phyloP scores from a whole-genome alignment of 2,888 invertebrate species.

The Mesopsocus fuscifrons region DNA sequence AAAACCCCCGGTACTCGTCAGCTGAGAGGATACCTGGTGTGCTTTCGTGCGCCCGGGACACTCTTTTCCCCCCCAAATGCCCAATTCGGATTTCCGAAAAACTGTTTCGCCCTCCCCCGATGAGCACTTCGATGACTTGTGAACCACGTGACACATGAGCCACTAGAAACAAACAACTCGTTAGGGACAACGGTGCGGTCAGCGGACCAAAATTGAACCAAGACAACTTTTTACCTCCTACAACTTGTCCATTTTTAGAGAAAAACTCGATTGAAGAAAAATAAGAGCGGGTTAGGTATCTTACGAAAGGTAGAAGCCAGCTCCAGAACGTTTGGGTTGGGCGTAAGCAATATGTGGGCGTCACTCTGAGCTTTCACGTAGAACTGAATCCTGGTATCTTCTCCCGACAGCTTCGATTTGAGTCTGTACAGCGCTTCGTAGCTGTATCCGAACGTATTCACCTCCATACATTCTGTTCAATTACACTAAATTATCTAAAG shows the following conservation, averaged over 20 bases:
- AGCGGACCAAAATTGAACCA: neutral
- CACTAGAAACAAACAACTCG: too few relatives aligned
- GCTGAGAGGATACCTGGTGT: neutral
- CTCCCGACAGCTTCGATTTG: neutral
- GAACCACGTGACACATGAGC: too few relatives aligned
- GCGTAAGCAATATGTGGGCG: conserved; percentile 1
- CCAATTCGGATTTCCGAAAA: neutral
- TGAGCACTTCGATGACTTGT: conserved; percentile 2
- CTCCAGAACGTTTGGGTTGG: neutral
- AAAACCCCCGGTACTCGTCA: conserved; percentile 3
- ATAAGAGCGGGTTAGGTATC: too few relatives aligned
- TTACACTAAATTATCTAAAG: too few relatives aligned
- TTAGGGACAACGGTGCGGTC: too few relatives aligned
- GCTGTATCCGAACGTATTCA: neutral
- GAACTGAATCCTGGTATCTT: neutral
- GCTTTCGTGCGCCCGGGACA: neutral
- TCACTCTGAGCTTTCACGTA: conserved; percentile 6
- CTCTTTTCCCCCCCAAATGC: neutral
- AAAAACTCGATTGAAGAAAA: too few relatives aligned
- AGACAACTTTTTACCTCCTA: too few relatives aligned
- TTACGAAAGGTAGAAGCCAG: too few relatives aligned
- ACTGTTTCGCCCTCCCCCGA: conserved; percentile 3
- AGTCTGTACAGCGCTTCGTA: neutral
- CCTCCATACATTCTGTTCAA: neutral
- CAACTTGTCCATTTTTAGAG: too few relatives aligned